Evolutionary conservation across 2,797 vertebrate genomes (phyloP).

Genomic region (Falco columbarius): DNA sequence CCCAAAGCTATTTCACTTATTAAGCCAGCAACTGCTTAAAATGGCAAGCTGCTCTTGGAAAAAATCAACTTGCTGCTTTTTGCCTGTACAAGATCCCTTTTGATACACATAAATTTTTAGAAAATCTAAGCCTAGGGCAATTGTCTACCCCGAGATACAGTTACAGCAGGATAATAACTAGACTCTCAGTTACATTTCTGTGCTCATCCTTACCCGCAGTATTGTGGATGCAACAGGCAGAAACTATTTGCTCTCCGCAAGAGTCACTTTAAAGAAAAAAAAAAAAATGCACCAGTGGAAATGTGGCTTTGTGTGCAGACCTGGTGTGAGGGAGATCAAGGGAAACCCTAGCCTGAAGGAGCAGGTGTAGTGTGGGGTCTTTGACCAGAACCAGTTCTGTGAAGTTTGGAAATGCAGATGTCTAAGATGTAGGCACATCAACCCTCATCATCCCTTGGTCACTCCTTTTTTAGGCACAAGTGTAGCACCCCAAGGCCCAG

Average conservation of each 20-base stretch:
- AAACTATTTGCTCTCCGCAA: neutral
- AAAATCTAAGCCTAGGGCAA: slow-evolving; percentile 38
- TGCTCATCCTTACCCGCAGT: neutral
- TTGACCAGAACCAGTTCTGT: neutral
- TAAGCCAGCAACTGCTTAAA: slow-evolving; percentile 71
- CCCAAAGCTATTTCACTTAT: slow-evolving; percentile 64
- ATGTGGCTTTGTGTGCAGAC: neutral
- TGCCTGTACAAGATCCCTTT: slow-evolving; percentile 60
- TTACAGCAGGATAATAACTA: slow-evolving; percentile 42
- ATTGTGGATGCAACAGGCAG: neutral
- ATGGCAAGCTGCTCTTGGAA: slow-evolving; percentile 66
- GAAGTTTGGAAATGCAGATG: neutral
- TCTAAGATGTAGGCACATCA: neutral
- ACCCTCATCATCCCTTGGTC: neutral
- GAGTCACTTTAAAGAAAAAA: neutral
- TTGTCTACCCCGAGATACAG: slow-evolving; percentile 43
- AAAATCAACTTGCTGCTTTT: slow-evolving; percentile 62
- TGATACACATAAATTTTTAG: slow-evolving; percentile 49
- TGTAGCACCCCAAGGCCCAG: rapidly evolving
- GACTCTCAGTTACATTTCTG: neutral
- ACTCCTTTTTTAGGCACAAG: neutral
- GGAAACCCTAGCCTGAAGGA: neutral
- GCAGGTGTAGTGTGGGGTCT: neutral
- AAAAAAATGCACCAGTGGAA: neutral
- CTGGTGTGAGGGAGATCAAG: neutral